Evolutionary conservation across 1,140 invertebrate species (phyloP), one percentile per base, ranked within the genome.

Genomic region (Oedothorax gibbosus): DNA sequence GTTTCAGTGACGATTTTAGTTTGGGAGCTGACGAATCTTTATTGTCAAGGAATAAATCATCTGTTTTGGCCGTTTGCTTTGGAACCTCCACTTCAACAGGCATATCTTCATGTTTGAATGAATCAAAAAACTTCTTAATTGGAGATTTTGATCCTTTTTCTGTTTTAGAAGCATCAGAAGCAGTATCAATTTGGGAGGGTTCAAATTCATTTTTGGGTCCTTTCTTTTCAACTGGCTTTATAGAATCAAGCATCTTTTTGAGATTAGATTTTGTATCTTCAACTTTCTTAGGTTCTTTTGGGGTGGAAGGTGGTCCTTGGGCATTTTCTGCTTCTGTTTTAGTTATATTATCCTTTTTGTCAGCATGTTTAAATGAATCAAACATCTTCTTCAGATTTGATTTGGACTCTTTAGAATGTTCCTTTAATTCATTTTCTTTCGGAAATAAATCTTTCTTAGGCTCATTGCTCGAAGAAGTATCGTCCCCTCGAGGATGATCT

Each of bases 351-450:
- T 79, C 76, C 7, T 66, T 79, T 18, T 65, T 53, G n/a, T 66
- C 50, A 54, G 35, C 76, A 53, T 79, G 76, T 51, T 79, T 79
- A 54, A 79, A 78, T 8, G 76, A 78, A 78, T 78, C 76, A 66
- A 78, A 78, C 76, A 78, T 78, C 54, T 78, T 78, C n/a, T 78
- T 78, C 53, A 78, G 51, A 66, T 68, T 78, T 15, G 35, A 73
- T 57, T 72, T 82, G 15, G 79, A 69, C 50, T 82, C 79, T 53
- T 72, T 72, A 20, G 79, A 20, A 6, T 15, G 15, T 20, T 69
- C 66, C 51, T 71, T 72, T 14, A 10, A 7, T 64, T 7, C 35
- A 64, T 7, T 7, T 54, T 66, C 76, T 8, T 8, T 10, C 12
- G 62, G 14, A 54, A 11, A n/a, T 54, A 21, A 11, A 65, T 79